These are phyloP conservation scores for Spodoptera exigua DNA, from an alignment of 2,888 invertebrate species.

Conservation along the genomic window DNA sequence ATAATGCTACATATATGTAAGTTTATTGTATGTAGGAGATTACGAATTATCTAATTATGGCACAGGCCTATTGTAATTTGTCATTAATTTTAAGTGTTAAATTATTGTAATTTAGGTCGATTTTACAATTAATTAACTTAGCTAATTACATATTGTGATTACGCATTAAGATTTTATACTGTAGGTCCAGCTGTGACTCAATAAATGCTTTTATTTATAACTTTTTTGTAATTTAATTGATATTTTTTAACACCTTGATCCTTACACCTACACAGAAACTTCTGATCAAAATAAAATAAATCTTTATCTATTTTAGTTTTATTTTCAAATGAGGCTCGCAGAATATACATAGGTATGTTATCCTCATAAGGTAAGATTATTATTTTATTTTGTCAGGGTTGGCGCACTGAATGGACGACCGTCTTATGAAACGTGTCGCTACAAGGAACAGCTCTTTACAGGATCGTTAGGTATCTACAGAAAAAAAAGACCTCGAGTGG, in stretches of 20 bases:
- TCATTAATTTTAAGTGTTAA: conserved; percentile 67
- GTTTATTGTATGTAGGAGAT: conserved; percentile 4
- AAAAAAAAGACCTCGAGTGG: too few relatives aligned
- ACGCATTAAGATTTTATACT: conserved; percentile 49
- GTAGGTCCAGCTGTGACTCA: conserved; percentile 43
- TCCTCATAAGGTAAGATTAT: too few relatives aligned
- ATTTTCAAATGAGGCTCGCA: too few relatives aligned
- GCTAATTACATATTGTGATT: conserved; percentile 49
- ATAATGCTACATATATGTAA: conserved; percentile 26
- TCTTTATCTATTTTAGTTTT: conserved; percentile 1
- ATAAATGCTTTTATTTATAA: conserved; percentile 56
- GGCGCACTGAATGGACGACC: too few relatives aligned
- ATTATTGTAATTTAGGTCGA: conserved; percentile 64
- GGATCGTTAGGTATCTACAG: too few relatives aligned
- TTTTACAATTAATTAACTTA: conserved; percentile 28
- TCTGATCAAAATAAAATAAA: not conserved
- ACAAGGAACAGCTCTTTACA: too few relatives aligned
- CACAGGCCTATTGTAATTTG: conserved; percentile 28
- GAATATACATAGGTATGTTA: too few relatives aligned
- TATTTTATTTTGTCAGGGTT: too few relatives aligned
- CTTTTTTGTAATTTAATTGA: conserved; percentile 10
- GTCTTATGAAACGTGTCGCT: too few relatives aligned
- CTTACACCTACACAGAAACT: not conserved
- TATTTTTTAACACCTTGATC: not conserved
- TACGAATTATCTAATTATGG: conserved; percentile 10